A percentile compares a stretch with the other conserved stretches of the same genome.
These are phyloP conservation scores for Muscina levida DNA, from an alignment of 2,888 invertebrate species.

Conservation along the genomic window DNA sequence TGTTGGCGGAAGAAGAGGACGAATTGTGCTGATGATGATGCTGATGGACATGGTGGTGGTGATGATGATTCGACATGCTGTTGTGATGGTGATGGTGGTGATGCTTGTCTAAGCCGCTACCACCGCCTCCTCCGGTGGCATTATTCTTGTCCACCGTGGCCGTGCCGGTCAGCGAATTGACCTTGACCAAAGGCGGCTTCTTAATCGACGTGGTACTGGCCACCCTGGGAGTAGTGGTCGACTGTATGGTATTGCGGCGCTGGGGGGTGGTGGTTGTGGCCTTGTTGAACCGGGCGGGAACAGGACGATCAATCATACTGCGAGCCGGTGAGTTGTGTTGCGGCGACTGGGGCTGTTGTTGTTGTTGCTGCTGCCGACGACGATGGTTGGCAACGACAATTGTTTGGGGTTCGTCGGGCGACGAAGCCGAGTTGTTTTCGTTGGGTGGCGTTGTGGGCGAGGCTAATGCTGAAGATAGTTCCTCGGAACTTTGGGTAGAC, in stretches of 20 bases:
- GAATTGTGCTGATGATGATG: constrained; percentile 66
- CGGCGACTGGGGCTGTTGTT: constrained; percentile 59
- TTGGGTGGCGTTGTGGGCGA: constrained; percentile 68
- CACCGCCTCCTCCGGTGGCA: constrained; percentile 40
- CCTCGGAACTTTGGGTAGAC: constrained; percentile 66
- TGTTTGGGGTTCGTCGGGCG: constrained; percentile 75
- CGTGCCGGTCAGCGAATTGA: constrained; percentile 70
- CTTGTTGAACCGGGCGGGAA: constrained; percentile 73
- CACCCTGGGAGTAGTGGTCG: constrained; percentile 66
- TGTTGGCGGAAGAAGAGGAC: constrained; percentile 57
- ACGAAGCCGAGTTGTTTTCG: constrained; percentile 74
- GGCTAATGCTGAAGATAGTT: constrained; percentile 65
- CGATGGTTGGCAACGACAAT: constrained; percentile 68
- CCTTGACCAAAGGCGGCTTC: constrained; percentile 73
- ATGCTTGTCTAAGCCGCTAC: constrained; percentile 67
- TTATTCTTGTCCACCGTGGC: constrained; percentile 38
- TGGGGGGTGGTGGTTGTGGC: constrained; percentile 66
- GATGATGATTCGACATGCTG: constrained; percentile 66
- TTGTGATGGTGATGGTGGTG: constrained; percentile 69
- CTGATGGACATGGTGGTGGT: constrained; percentile 66
- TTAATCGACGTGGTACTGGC: constrained; percentile 71
- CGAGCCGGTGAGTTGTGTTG: constrained; percentile 65
- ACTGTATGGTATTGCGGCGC: constrained; percentile 75
- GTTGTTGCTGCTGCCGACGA: constrained; percentile 64
- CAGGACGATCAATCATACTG: constrained; percentile 76